A percentile compares a stretch with the other conserved stretches of the same genome.
Conservation (phyloP, 2,113 vertebrate genomes). For the Cololabis saira region DNA sequence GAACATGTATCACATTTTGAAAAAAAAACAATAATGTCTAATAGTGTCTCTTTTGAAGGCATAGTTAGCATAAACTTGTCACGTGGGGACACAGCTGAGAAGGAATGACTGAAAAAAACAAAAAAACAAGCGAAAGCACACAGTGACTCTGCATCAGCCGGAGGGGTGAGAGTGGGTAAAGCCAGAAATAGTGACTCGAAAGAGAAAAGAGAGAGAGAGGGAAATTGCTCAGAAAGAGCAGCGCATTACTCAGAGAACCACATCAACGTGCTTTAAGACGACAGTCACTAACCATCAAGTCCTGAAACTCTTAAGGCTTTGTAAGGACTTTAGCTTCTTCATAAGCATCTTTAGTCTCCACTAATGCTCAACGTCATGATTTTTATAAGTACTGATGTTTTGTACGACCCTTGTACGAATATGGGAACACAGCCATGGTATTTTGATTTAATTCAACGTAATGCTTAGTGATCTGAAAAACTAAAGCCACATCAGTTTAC, state of each 20-base stretch:
- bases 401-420: not conserved
- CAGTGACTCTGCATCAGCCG: conserved; percentile 38
- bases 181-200: conserved; percentile 42
- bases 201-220: conserved; percentile 27
- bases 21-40: not conserved
- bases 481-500: not conserved
- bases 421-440: not conserved
- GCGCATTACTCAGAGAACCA: conserved; percentile 57
- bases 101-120: not conserved
- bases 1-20: too few relatives aligned
- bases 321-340: conserved; percentile 32
- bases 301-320: conserved; percentile 30
- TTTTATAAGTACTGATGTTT: not conserved
- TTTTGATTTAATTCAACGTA: not conserved
- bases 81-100: not conserved
- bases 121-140: conserved; percentile 20
- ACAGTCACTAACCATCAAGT: conserved; percentile 55
- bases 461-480: not conserved
- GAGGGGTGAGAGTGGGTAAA: conserved; percentile 27
- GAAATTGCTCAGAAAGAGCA: conserved; percentile 8
- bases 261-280: conserved; percentile 43
- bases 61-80: not conserved
- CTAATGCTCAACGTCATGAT: not conserved
- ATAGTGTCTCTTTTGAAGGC: not conserved
- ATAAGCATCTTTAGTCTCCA: not conserved